A percentile compares a stretch with the other conserved stretches of the same genome.
These are phyloP conservation scores for Mythimna pallens DNA, from an alignment of 2,888 invertebrate genomes.

Conservation along the genomic window DNA sequence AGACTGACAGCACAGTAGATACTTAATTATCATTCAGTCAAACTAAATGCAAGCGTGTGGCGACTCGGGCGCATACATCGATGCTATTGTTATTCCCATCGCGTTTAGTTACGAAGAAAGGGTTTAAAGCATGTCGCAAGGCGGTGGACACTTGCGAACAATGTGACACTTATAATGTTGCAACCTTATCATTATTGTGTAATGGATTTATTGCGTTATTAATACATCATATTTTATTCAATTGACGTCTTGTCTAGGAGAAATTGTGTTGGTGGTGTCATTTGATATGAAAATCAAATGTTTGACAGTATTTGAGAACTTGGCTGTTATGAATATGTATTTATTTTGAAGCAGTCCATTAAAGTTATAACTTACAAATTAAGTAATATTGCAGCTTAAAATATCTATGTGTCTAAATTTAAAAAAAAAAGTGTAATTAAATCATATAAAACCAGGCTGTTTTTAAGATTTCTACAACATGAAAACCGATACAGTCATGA, in stretches of 20 bases:
- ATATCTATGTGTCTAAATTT: too few species aligned
- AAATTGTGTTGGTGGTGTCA: conserved; percentile 7
- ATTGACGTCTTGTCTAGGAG: conserved; percentile 2
- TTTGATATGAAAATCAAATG: background rate
- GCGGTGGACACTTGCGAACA: conserved; percentile 49
- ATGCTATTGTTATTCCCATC: conserved; percentile 66
- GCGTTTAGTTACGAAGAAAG: conserved; percentile 68
- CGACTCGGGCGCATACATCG: conserved; percentile 27
- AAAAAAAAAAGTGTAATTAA: too few species aligned
- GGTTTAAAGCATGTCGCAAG: conserved; percentile 63
- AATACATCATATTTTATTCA: conserved; percentile 39
- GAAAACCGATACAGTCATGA: too few species aligned
- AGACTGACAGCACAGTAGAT: conserved; percentile 13
- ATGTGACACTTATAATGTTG: conserved; percentile 56
- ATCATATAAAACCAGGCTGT: too few species aligned
- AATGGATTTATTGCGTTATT: conserved; percentile 49
- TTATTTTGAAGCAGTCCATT: too few species aligned
- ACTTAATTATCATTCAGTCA: conserved; percentile 50
- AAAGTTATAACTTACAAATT: too few species aligned
- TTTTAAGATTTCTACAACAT: too few species aligned
- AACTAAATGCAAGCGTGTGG: conserved; percentile 28
- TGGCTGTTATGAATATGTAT: too few species aligned
- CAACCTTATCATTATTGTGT: conserved; percentile 58
- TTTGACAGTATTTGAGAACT: background rate
- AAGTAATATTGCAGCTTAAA: too few species aligned